Base-by-base conservation (phyloP, 2,797 vertebrate species). In the Chanos chanos region DNA sequence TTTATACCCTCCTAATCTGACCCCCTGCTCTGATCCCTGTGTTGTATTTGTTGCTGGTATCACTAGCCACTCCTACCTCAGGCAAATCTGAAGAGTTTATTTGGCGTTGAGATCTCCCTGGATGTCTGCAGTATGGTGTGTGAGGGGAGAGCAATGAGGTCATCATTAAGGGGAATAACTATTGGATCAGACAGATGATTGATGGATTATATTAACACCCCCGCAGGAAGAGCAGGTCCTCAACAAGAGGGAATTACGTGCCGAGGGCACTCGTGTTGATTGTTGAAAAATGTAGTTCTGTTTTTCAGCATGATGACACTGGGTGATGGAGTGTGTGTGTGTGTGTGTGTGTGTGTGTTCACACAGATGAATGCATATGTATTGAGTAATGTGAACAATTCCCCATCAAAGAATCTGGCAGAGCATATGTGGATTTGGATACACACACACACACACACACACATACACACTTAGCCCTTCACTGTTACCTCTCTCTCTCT, bases 381-480 rank as follows among this genome's bases (percentile, higher is more conserved):
- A 21, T 43, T 31, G n/a, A 31, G 45, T 27, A 28, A 7, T 47
- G 19, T 36, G 30, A 2, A 15, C 10, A 45, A 37, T 33, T 37
- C 25, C 10, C 36, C 22, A 48, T 59, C 21, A 28, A 33, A 48
- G 16, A 33, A 28, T 37, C 59, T 34, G 28, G 52, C 33, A 24
- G 40, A 24, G 45, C 9, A 27, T 36, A 7, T 15, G 40, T 57
- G 52, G 27, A 16, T 18, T 7, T 0, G 19, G 33, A 56, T n/a
- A 15, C 19, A 61, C 41, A 61, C 30, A 28, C 10, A 31, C 52
- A 48, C 28, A 24, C 54, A 51, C 50, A 48, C 30, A 25, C 39
- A 62, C 50, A 33, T 77, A 77, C 69, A 73, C 78, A 75, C 73
- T 75, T 81, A 63, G 76, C 75, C 61, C n/a, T n/a, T n/a, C n/a